Evolutionary conservation across 2,888 invertebrate species (phyloP).

Genomic region (Muschampia plurimacula): DNA sequence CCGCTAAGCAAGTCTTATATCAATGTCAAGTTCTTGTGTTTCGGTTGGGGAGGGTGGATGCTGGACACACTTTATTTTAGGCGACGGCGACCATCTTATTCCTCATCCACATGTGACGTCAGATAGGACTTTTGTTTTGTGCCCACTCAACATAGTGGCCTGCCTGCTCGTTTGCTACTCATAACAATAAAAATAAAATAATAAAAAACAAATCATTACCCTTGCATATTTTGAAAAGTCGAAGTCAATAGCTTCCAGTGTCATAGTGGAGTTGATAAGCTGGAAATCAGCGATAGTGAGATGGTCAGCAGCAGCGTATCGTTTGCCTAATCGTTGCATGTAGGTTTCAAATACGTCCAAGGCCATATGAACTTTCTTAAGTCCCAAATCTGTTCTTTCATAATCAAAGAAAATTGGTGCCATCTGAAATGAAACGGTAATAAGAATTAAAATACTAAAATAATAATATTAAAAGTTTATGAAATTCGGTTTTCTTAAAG

Average conservation of each 20-base stretch:
- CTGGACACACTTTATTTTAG: too few species aligned
- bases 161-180: too few species aligned
- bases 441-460: too few species aligned
- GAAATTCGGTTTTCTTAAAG: too few species aligned
- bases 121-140: too few species aligned
- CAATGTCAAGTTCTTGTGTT: too few species aligned
- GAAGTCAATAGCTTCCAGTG: conserved; percentile 89
- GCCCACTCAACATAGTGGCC: too few species aligned
- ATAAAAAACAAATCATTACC: conserved; percentile 53
- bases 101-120: too few species aligned
- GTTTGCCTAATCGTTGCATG: conserved; percentile 84
- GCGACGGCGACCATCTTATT: too few species aligned
- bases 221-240: conserved; percentile 86
- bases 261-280: conserved; percentile 89
- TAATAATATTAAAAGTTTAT: neutral
- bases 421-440: conserved; percentile 77
- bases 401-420: conserved; percentile 93
- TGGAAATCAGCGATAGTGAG: conserved; percentile 92
- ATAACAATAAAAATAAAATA: too few species aligned
- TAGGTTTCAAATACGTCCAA: conserved; percentile 89
- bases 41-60: too few species aligned
- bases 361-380: conserved; percentile 89
- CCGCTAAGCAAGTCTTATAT: too few species aligned
- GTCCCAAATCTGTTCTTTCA: conserved; percentile 87
- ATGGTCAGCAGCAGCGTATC: conserved; percentile 88